Conservation (phyloP, 2,888 invertebrate species). For the Hypomecis punctinalis region DNA sequence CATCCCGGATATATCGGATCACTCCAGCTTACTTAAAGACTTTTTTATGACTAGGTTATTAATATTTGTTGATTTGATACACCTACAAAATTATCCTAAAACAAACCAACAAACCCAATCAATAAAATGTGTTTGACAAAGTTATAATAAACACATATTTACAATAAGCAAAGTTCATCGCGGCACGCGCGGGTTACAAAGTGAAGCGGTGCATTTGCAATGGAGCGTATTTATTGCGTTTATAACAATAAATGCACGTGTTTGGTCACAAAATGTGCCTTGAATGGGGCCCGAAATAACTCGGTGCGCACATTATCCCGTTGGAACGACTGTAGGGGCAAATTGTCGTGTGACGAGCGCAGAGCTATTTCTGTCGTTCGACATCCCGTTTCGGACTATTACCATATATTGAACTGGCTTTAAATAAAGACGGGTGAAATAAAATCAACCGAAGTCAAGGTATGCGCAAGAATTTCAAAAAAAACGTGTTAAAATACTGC, state of each 20-base stretch:
- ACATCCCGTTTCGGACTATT: constrained; percentile 59
- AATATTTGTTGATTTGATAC: too few relatives aligned
- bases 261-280: constrained; percentile 35
- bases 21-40: too few relatives aligned
- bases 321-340: constrained; percentile 52
- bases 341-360: constrained; percentile 61
- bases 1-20: too few relatives aligned
- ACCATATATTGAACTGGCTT: constrained; percentile 51
- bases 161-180: constrained; percentile 31
- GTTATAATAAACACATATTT: constrained; percentile 26
- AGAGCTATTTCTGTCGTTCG: constrained; percentile 59
- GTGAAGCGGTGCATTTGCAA: constrained; percentile 34
- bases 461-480: not conserved
- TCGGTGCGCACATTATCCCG: constrained; percentile 35
- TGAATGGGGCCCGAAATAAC: constrained; percentile 37
- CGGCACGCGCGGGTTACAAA: constrained; percentile 30
- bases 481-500: not conserved
- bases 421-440: constrained; percentile 54
- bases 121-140: constrained; percentile 16
- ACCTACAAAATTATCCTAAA: too few relatives aligned
- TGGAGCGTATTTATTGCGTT: constrained; percentile 42
- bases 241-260: constrained; percentile 35
- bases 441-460: constrained; percentile 12
- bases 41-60: too few relatives aligned
- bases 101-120: too few relatives aligned